Evolutionary conservation across 2,113 vertebrate genomes (phyloP), one percentile per base, ranked within the genome.

Genomic region (Mobula hypostoma): DNA sequence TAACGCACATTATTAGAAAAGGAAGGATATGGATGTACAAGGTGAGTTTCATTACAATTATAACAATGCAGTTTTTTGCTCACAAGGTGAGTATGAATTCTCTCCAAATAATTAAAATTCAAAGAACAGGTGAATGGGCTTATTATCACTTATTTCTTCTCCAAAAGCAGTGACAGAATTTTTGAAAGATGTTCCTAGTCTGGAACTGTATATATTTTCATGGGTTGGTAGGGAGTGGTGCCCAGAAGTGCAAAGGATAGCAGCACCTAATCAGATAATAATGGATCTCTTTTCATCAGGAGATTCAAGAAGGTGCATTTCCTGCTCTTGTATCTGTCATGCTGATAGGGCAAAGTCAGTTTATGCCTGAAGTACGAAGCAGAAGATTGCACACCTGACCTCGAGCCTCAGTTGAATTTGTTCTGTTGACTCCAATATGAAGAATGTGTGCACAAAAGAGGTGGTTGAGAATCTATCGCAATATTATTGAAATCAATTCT

Each of bases 1-100:
- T 99, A 61, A 99, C 98, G 58, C 98, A 99, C 76, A 98, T 98
- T 74, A 99, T 99, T 96, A 97, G 98, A 77, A 99, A 98, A 96
- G 99, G 98, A 95, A 98, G 98, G 94, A 99, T 99, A 97, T 99
- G 98, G 98, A 99, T 99, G 98, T 98, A 99, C 96, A 99, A 99
- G 98, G 99, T 99, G 95, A 94, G 96, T 95, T 82, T 61, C 1
- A 19, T 95, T 94, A 94, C 95, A 94, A 48, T 48, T 40, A 12
- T 58, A 61, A 36, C 29, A 70, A 70, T 11, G 15, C 19, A 19
- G 21, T 63, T 88, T 88, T 32, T 63, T 29, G 5, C 63, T 63
- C 61, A n/a, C 24, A 11, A 87, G 56, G 29, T 58, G 48, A 85
- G 56, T 87, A 48, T 17, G 58, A 88, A 88, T 63, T n/a, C 3